A percentile compares a stretch with the other conserved stretches of the same genome.
Evolutionary conservation across 2,888 invertebrate genomes (phyloP).

Genomic region (Drosophila sordidula): DNA sequence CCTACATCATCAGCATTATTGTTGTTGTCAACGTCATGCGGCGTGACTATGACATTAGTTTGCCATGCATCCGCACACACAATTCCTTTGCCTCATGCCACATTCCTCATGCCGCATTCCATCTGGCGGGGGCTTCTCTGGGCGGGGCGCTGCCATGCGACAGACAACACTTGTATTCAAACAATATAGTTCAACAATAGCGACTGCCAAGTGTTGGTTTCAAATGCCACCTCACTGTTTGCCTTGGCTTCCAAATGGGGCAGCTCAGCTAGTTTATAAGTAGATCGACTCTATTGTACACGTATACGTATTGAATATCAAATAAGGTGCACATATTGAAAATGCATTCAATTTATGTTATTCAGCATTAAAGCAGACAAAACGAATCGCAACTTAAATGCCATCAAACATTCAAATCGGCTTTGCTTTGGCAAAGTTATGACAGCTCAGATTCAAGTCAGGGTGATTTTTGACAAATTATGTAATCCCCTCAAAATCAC

Average conservation of each 20-base stretch:
- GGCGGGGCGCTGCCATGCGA: conserved; percentile 8
- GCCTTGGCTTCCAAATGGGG: conserved; percentile 24
- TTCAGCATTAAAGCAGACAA: no score
- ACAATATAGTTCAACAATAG: conserved; percentile 53
- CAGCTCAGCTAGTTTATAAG: conserved; percentile 19
- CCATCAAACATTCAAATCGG: no score
- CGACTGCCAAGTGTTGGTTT: conserved; percentile 42
- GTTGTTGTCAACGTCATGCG: conserved; percentile 69
- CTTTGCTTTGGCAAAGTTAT: no score
- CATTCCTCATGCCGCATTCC: conserved; percentile 1
- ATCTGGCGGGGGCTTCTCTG: neutral
- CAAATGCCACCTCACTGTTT: conserved; percentile 35
- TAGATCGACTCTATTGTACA: neutral
- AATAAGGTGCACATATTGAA: neutral
- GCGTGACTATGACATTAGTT: conserved; percentile 76
- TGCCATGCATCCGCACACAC: conserved; percentile 45
- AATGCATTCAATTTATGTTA: no score
- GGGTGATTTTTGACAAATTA: no score
- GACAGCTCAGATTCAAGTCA: no score
- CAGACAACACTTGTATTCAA: conserved; percentile 55
- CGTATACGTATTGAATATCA: neutral
- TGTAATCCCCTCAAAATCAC: no score
- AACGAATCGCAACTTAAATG: no score
- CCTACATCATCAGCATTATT: conserved; percentile 52
- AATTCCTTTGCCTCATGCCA: neutral